Evolutionary conservation across 1,140 invertebrate genomes (phyloP).

Genomic region (Drosophila busckii): DNA sequence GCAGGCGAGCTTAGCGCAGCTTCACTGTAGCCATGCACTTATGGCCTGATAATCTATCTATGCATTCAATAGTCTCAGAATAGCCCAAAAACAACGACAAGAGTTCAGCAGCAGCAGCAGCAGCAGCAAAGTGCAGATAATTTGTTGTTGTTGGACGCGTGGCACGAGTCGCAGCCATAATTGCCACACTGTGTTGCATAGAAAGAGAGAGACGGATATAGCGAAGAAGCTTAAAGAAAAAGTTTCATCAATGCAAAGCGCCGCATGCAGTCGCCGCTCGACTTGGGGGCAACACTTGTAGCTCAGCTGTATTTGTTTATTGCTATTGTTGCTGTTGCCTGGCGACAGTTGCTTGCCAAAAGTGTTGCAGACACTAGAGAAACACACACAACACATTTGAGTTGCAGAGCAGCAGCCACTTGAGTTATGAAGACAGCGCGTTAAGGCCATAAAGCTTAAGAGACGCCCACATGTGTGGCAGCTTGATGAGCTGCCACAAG

Average conservation of each 20-base stretch:
- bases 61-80: too few relatives aligned
- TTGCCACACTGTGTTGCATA: slow-evolving; percentile 37
- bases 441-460: too few relatives aligned
- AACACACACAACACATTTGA: too few relatives aligned
- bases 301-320: slow-evolving; percentile 63
- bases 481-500: neutral
- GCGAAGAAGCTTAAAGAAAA: slow-evolving; percentile 23
- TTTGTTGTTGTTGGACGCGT: slow-evolving; percentile 37
- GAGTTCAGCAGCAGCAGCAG: neutral
- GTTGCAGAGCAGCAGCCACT: too few relatives aligned
- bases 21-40: too few relatives aligned
- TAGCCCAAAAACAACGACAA: too few relatives aligned
- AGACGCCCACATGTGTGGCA: slow-evolving; percentile 10
- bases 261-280: too few relatives aligned
- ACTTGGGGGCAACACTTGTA: slow-evolving; percentile 53
- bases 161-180: slow-evolving; percentile 59
- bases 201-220: neutral
- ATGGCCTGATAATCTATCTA: neutral
- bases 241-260: slow-evolving; percentile 34
- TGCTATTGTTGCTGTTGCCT: slow-evolving; percentile 4
- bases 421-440: too few relatives aligned
- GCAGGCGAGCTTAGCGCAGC: too few relatives aligned
- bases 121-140: slow-evolving; percentile 14
- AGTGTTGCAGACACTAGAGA: too few relatives aligned
- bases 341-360: too few relatives aligned